Evolutionary conservation across 2,888 invertebrate genomes (phyloP), one percentile per base, ranked within the genome.

Genomic region (Nebria brevicollis): DNA sequence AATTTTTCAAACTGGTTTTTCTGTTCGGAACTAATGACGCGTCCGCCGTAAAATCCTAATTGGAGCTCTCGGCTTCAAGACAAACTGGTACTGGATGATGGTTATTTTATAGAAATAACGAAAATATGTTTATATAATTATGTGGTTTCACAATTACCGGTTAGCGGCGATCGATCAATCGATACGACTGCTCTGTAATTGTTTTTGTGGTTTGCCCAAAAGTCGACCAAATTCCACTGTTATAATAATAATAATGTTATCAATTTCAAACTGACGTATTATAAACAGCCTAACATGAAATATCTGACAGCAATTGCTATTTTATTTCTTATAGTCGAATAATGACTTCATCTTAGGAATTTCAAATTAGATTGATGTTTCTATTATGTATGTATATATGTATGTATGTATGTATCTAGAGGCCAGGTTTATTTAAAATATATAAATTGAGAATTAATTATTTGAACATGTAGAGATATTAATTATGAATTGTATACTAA

Each of bases 1-100:
- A 81, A 81, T 81, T 81, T 54, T 54, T 81, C 76, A 81, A 81
- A 81, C 81, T 81, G 81, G 81, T 81, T 81, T 77, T 72, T n/a
- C 11, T 42, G 72, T 72, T 77, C 81, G 81, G 81, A 81, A 81
- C 81, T 81, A 81, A 81, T 81, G 81, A 77, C 73, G 81, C 77
- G 72, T 81, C 77, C 54, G 54, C 54, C 7, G 72, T 77, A 66
- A 72, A 43, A 41, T 77, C 72, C 43, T 77, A 77, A 81, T 77
- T 81, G 76, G 81, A 73, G 73, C 26, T 15, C 64, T 75, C n/a
- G 15, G 75, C 73, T 54, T 8, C 68, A 42, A n/a, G n/a, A n/a
- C 73, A n/a, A 73, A 73, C 26, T n/a, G 72, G 72, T 72, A 26
- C 72, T 66, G 66, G 34, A 8, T 54, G 54, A 54, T 11, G 54